Percentiles rank a stretch among this genome's conserved stretches.
These are phyloP conservation scores for Montipora cactus DNA, from an alignment of 64 coral and sea anemone species.

Conservation along the genomic window DNA sequence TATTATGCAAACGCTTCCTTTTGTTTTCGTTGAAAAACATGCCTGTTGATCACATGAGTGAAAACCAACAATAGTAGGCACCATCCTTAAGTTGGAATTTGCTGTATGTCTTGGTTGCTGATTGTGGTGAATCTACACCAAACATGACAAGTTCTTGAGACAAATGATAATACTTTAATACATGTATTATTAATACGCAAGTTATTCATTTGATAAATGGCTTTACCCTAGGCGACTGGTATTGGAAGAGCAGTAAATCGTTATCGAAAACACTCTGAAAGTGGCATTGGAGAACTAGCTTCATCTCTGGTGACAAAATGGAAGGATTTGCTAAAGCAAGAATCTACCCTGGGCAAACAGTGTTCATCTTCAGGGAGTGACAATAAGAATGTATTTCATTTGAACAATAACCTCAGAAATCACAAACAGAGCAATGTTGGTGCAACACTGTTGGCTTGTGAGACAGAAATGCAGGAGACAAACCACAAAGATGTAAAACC, in stretches of 20 bases:
- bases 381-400: background rate
- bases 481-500: slow-evolving; percentile 1
- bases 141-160: too few species aligned
- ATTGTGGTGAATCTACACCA: too few species aligned
- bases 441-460: background rate
- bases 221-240: slow-evolving; percentile 77
- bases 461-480: background rate
- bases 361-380: background rate
- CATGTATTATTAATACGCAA: too few species aligned
- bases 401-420: background rate
- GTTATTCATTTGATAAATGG: background rate
- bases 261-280: slow-evolving; percentile 53
- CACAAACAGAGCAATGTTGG: background rate
- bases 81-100: too few species aligned
- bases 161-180: too few species aligned
- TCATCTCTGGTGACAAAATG: slow-evolving; percentile 83
- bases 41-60: too few species aligned
- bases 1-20: too few species aligned
- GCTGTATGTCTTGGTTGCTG: too few species aligned
- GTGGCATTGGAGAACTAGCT: slow-evolving; percentile 68
- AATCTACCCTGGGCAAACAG: background rate
- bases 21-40: too few species aligned
- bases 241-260: slow-evolving; percentile 94
- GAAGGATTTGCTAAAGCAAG: slow-evolving; percentile 78
- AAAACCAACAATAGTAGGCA: too few species aligned